Conservation (phyloP, 1,140 invertebrate genomes). For the Zeugodacus cucurbitae region DNA sequence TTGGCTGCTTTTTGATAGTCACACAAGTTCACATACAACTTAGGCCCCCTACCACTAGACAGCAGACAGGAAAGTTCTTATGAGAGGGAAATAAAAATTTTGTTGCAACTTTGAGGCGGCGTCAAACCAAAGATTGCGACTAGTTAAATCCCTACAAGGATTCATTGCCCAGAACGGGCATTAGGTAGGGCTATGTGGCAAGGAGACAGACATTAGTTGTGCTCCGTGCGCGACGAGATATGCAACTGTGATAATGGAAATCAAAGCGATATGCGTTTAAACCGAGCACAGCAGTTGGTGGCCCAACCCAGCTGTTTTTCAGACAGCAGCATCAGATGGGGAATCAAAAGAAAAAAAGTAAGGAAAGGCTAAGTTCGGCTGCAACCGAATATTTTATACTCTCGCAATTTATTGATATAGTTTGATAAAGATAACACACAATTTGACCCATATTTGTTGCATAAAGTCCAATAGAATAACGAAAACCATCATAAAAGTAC, state of each 20-base stretch:
- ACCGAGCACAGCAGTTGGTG: background rate
- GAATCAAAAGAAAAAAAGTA: background rate
- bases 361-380: too few relatives aligned
- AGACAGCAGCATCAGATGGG: too few relatives aligned
- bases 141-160: slow-evolving; percentile 26
- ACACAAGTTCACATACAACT: background rate
- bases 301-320: background rate
- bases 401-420: too few relatives aligned
- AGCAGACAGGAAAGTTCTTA: background rate
- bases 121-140: background rate
- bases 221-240: background rate
- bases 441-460: too few relatives aligned
- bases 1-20: background rate
- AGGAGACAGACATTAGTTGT: background rate
- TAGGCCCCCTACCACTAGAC: background rate
- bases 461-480: too few relatives aligned
- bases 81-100: background rate
- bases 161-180: background rate
- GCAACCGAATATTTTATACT: too few relatives aligned
- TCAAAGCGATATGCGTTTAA: slow-evolving; percentile 7
- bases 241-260: slow-evolving; percentile 36
- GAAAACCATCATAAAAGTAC: too few relatives aligned
- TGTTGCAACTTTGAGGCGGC: slow-evolving; percentile 23
- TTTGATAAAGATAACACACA: too few relatives aligned
- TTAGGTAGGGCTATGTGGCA: background rate